phyloP scores from a whole-genome alignment of 1,140 invertebrate species.

The Kradibia gibbosae region DNA sequence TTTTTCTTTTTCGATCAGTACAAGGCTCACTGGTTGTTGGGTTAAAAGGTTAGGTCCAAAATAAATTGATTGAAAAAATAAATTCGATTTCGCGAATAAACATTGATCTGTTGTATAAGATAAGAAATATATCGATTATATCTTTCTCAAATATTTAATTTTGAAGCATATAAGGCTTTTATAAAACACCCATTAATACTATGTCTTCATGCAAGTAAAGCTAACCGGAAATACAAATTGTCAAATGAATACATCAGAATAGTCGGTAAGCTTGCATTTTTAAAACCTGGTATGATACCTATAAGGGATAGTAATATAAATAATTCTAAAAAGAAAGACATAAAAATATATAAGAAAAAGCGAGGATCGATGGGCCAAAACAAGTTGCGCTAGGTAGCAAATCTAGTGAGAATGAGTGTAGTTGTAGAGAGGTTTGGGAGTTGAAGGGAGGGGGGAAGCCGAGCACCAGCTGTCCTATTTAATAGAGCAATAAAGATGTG shows the following conservation, averaged over 20 bases:
- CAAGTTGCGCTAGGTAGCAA: no score
- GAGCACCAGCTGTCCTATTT: slow-evolving; percentile 70
- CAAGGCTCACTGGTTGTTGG: no score
- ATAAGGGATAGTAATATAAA: neutral
- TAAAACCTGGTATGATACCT: neutral
- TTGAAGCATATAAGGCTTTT: no score
- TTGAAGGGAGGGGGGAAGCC: neutral
- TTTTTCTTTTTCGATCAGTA: neutral
- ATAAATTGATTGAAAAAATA: no score
- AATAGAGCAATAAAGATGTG: slow-evolving; percentile 72
- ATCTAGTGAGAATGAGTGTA: neutral
- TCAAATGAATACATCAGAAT: no score
- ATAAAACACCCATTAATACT: no score
- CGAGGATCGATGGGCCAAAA: no score
- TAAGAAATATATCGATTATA: no score
- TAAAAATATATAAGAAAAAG: neutral
- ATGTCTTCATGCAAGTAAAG: neutral
- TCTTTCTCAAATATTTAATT: no score
- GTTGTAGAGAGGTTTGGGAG: neutral
- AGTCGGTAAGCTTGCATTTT: neutral
- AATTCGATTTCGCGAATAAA: no score
- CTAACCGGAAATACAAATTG: neutral
- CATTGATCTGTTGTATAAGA: no score
- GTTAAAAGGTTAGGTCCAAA: no score
- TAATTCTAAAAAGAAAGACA: neutral